phyloP scores from a whole-genome alignment of 1,140 invertebrate genomes.

The Drosophila lini region DNA sequence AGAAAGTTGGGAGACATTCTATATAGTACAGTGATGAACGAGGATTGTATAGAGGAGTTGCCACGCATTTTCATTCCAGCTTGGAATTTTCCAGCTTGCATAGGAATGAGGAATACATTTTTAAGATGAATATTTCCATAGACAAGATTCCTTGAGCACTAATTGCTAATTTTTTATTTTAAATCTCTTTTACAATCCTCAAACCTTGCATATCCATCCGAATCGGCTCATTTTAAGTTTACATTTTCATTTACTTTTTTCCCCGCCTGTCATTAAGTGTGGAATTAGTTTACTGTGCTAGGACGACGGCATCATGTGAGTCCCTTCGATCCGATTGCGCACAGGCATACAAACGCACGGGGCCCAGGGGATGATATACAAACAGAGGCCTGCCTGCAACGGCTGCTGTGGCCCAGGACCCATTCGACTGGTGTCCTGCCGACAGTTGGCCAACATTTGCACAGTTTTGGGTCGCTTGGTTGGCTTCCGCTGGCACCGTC shows the following conservation, averaged over 20 bases:
- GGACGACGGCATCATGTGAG: conserved; percentile 27
- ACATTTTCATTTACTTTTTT: conserved; percentile 10
- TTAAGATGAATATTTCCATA: not conserved
- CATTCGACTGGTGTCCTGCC: conserved; percentile 30
- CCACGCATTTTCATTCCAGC: not conserved
- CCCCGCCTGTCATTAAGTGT: conserved; percentile 46
- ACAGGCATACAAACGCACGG: conserved; percentile 28
- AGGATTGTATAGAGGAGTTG: not conserved
- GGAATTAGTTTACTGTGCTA: conserved; percentile 76
- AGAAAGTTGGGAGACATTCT: not conserved
- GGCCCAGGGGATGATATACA: conserved; percentile 16
- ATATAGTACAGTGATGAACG: not conserved
- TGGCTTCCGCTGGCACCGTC: conserved; percentile 17
- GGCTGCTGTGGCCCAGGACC: conserved; percentile 21
- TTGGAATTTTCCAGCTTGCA: not conserved
- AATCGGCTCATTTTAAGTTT: conserved; percentile 1
- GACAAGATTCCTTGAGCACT: not conserved
- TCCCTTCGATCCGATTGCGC: conserved; percentile 27
- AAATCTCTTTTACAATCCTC: not conserved
- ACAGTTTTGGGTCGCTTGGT: conserved; percentile 68
- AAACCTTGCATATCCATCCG: not conserved
- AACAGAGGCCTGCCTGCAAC: conserved; percentile 46
- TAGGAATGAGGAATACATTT: not conserved
- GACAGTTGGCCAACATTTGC: conserved; percentile 67
- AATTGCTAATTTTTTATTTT: not conserved